Percentiles rank a stretch among this genome's conserved stretches.
Evolutionary conservation across 2,888 invertebrate genomes (phyloP).

Genomic region (Conchocele bisecta): DNA sequence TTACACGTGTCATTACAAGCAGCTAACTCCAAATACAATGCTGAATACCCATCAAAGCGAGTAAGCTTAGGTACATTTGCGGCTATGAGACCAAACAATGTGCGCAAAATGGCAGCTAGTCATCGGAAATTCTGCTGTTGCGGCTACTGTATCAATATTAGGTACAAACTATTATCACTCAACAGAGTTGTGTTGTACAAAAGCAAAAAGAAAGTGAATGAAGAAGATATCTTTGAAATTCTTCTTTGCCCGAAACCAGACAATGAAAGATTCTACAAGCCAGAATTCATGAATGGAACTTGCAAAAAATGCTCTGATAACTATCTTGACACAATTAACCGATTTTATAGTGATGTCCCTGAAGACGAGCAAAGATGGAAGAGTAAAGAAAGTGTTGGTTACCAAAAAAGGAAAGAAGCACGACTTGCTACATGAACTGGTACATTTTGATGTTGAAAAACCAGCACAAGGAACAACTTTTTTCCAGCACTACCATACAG

Average conservation of each 20-base stretch:
- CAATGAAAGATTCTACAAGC: slow-evolving; percentile 25
- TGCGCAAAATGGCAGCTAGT: slow-evolving; percentile 20
- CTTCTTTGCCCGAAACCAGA: slow-evolving; percentile 52
- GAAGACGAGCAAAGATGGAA: slow-evolving; percentile 8
- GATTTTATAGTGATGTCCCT: slow-evolving; percentile 21
- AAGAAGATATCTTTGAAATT: slow-evolving; percentile 38
- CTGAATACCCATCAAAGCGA: slow-evolving; percentile 20
- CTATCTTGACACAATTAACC: slow-evolving; percentile 17
- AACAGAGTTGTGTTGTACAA: slow-evolving; percentile 5
- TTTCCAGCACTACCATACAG: slow-evolving; percentile 30
- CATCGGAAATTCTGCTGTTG: slow-evolving; percentile 55
- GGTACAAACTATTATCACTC: slow-evolving; percentile 50
- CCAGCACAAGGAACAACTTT: slow-evolving; percentile 45
- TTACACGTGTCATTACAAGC: slow-evolving; percentile 45
- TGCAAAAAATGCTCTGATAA: slow-evolving; percentile 41
- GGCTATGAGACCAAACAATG: slow-evolving; percentile 33
- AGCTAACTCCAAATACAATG: slow-evolving; percentile 26
- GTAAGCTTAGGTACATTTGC: slow-evolving; percentile 44
- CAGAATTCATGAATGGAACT: slow-evolving; percentile 41
- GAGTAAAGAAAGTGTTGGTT: slow-evolving; percentile 27
- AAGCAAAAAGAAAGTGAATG: slow-evolving; percentile 23
- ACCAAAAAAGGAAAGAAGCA: slow-evolving; percentile 28
- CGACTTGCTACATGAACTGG: slow-evolving; percentile 32
- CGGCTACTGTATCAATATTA: slow-evolving; percentile 48
- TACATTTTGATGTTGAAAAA: slow-evolving; percentile 28